These are phyloP conservation scores for Solen grandis DNA, from an alignment of 1,140 invertebrate genomes.

Conservation along the genomic window DNA sequence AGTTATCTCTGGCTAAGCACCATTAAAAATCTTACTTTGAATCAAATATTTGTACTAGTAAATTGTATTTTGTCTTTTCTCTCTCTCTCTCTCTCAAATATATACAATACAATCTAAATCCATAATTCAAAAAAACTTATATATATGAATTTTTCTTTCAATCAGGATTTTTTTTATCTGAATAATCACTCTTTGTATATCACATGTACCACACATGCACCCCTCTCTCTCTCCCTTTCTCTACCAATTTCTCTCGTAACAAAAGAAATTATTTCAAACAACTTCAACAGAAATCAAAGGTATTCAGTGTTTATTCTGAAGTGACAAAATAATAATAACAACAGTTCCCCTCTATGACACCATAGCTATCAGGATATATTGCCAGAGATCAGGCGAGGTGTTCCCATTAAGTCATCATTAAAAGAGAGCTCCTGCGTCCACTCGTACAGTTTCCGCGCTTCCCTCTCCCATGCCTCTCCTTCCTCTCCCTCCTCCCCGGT, in stretches of 20 bases:
- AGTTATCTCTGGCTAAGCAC: too few relatives aligned
- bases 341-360: not conserved
- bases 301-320: not conserved
- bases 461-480: slow-evolving; percentile 74
- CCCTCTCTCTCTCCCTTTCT: too few relatives aligned
- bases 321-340: not conserved
- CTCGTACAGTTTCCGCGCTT: slow-evolving; percentile 77
- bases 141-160: too few relatives aligned
- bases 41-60: too few relatives aligned
- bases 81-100: too few relatives aligned
- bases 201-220: too few relatives aligned
- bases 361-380: slow-evolving; percentile 40
- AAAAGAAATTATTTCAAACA: not conserved
- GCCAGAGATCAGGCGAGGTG: slow-evolving; percentile 61
- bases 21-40: too few relatives aligned
- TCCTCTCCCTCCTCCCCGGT: slow-evolving; percentile 65
- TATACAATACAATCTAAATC: too few relatives aligned
- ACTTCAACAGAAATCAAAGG: not conserved
- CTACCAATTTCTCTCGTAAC: not conserved
- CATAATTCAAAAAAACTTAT: too few relatives aligned
- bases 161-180: too few relatives aligned
- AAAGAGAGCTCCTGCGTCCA: slow-evolving; percentile 79
- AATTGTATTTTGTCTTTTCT: too few relatives aligned
- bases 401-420: slow-evolving; percentile 74
- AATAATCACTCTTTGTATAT: too few relatives aligned